Percentiles rank a stretch among this genome's conserved stretches.
Conservation (phyloP, 2,888 invertebrate genomes). For the Melanotus villosus region DNA sequence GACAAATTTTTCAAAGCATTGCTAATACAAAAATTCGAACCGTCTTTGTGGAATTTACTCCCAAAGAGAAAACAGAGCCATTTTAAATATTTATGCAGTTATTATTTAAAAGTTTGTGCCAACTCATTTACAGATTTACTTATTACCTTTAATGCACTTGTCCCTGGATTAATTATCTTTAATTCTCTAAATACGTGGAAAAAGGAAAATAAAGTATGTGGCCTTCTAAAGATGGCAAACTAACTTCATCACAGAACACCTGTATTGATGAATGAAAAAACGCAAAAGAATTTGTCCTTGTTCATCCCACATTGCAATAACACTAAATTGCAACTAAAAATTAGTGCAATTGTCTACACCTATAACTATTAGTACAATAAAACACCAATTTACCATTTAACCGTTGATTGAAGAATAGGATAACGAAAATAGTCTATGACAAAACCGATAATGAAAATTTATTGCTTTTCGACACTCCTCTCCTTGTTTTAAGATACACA, state of each 20-base stretch:
- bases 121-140: no score
- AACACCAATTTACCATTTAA: neutral
- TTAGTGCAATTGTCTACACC: conserved; percentile 22
- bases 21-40: no score
- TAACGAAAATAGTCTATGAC: conserved; percentile 2
- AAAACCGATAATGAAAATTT: neutral
- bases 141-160: no score
- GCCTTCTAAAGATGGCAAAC: neutral
- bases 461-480: neutral
- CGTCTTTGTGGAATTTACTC: no score
- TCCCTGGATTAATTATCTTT: no score
- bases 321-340: neutral
- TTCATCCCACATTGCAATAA: conserved; percentile 6
- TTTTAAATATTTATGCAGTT: no score
- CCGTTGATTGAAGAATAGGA: no score
- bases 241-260: neutral
- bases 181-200: no score
- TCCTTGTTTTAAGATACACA: neutral
- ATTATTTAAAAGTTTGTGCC: no score
- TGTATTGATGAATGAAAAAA: conserved; percentile 1
- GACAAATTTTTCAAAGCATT: no score
- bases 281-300: conserved; percentile 16
- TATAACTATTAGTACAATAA: conserved; percentile 3
- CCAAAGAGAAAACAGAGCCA: no score
- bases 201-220: no score